Evolutionary conservation across 64 coral and sea anemone genomes (phyloP).

Genomic region (Actinia tenebrosa): DNA sequence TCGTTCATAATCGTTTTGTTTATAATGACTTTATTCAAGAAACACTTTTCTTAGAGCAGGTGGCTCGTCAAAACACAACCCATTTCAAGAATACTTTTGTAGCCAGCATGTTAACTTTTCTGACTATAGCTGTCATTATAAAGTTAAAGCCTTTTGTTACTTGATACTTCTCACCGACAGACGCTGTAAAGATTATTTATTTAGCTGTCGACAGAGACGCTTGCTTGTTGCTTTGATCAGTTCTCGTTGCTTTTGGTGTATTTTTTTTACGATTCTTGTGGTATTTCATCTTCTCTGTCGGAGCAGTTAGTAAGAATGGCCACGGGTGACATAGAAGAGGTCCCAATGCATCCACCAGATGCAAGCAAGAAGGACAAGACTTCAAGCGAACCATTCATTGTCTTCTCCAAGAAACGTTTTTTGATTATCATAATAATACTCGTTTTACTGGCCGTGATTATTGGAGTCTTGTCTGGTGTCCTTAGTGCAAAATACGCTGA

Average conservation of each 20-base stretch:
- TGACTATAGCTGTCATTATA: not conserved
- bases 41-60: not conserved
- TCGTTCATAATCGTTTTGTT: not conserved
- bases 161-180: not conserved
- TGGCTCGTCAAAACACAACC: not conserved
- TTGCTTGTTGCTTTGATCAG: not conserved
- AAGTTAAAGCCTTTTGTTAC: not conserved
- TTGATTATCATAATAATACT: not conserved
- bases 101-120: not conserved
- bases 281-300: not conserved
- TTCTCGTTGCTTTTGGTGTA: not conserved
- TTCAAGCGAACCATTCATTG: not conserved
- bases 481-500: constrained; percentile 8
- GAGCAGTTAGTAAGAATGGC: not conserved
- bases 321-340: not conserved
- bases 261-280: not conserved
- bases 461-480: constrained; percentile 17
- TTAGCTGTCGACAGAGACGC: not conserved
- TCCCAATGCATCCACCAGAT: constrained; percentile 9
- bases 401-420: constrained; percentile 6
- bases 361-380: not conserved
- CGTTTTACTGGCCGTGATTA: not conserved
- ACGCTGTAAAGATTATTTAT: not conserved
- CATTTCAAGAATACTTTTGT: not conserved
- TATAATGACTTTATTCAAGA: not conserved